Conservation (phyloP, 1,140 invertebrate species). For the Trichogramma pretiosum region DNA sequence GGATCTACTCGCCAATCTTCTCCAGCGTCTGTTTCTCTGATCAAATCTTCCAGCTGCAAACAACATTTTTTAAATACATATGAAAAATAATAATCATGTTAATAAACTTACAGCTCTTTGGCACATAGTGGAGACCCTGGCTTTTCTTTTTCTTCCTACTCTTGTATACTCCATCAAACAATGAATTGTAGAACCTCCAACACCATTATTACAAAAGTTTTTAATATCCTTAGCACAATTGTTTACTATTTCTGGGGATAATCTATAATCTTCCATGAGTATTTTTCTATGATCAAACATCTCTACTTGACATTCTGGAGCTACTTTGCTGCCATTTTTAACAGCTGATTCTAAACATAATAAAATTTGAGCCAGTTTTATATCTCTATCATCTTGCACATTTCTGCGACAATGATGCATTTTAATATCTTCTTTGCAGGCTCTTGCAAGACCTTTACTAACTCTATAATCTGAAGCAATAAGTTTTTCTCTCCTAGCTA, state of each 20-base stretch:
- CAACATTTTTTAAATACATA: background rate
- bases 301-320: slow-evolving; percentile 71
- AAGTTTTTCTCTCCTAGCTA: slow-evolving; percentile 75
- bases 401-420: slow-evolving; percentile 66
- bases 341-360: slow-evolving; percentile 83
- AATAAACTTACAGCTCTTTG: slow-evolving; percentile 53
- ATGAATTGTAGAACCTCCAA: slow-evolving; percentile 84
- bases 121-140: slow-evolving; percentile 58
- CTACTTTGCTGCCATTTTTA: slow-evolving; percentile 66
- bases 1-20: slow-evolving; percentile 91
- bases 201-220: slow-evolving; percentile 62
- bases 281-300: slow-evolving; percentile 84
- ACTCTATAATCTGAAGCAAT: slow-evolving; percentile 87
- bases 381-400: slow-evolving; percentile 70
- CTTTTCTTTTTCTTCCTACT: slow-evolving; percentile 48
- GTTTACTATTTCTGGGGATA: slow-evolving; percentile 85
- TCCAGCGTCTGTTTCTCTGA: slow-evolving; percentile 73
- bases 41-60: slow-evolving; percentile 61
- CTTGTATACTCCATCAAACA: slow-evolving; percentile 90
- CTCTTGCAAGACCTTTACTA: slow-evolving; percentile 76
- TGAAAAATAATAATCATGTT: background rate
- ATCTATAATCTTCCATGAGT: slow-evolving; percentile 84
- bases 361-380: slow-evolving; percentile 81
- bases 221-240: slow-evolving; percentile 81
- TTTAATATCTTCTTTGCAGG: slow-evolving; percentile 86